These are phyloP conservation scores for Poecilia wingei DNA, from an alignment of 2,797 vertebrate genomes.

Conservation along the genomic window DNA sequence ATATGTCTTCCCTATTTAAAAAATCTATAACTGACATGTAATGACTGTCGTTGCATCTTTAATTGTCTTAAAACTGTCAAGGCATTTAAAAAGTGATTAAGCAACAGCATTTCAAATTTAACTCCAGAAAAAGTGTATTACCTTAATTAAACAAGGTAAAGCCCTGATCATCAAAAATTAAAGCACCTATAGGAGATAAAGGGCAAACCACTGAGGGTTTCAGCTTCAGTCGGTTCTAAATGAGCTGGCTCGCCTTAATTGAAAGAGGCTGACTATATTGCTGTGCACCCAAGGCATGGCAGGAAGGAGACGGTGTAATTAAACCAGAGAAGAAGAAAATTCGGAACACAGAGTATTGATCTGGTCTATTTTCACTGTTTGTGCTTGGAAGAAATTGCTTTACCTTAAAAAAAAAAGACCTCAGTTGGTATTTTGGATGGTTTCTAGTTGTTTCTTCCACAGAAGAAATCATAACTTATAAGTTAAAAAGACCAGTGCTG, in stretches of 20 bases:
- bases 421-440: slow-evolving; percentile 3
- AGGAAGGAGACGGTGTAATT: slow-evolving; percentile 21
- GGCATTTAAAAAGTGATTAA: slow-evolving; percentile 21
- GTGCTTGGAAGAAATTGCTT: slow-evolving; percentile 10
- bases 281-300: slow-evolving; percentile 5
- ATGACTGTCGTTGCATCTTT: neutral
- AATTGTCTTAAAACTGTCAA: slow-evolving; percentile 30
- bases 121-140: slow-evolving; percentile 26
- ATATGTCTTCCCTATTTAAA: too few species aligned
- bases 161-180: neutral
- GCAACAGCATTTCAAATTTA: slow-evolving; percentile 33
- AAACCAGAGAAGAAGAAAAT: slow-evolving; percentile 23
- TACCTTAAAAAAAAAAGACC: slow-evolving; percentile 15
- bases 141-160: neutral
- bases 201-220: slow-evolving; percentile 36
- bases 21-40: too few species aligned
- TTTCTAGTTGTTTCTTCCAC: neutral
- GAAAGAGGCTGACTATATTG: slow-evolving; percentile 22
- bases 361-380: slow-evolving; percentile 31
- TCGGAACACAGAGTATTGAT: slow-evolving; percentile 38
- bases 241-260: slow-evolving; percentile 43
- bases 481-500: neutral
- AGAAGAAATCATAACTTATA: neutral
- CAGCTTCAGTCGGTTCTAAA: slow-evolving; percentile 46
- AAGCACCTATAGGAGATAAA: slow-evolving; percentile 8